Evolutionary conservation across 2,888 invertebrate genomes (phyloP), one percentile per base, ranked within the genome.

Genomic region (Euphydryas editha): DNA sequence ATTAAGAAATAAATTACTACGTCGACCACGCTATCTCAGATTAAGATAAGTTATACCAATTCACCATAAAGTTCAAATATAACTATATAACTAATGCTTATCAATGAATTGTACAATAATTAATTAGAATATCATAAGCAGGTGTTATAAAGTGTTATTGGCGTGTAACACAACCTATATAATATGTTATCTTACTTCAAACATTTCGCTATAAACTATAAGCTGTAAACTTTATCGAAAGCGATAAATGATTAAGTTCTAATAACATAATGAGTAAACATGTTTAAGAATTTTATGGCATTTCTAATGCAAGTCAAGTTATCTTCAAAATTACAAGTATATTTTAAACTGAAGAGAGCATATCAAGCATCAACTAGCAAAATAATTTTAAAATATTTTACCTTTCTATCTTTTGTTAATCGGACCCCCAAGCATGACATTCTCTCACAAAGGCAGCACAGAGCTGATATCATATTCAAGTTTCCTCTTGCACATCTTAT

Each of bases 181-280:
- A n/a, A n/a, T n/a, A n/a, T 68, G 75, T 83, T 87, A 87, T 88
- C 86, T 81, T 76, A 82, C 77, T 79, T 76, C 82, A 84, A 86
- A 87, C 84, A 85, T 73, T 75, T 71, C 58, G 56, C 67, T 84
- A 86, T 88, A 85, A 83, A 74, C 80, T 85, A 85, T 86, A 88
- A 88, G 81, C 81, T 78, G 73, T 73, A 79, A 77, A 61, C 58
- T 20, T 55, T 60, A 56, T 60, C n/a, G 46, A n/a, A n/a, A n/a
- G n/a, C n/a, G n/a, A n/a, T n/a, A n/a, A n/a, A n/a, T n/a, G n/a
- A n/a, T 59, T 18, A 46, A 10, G 17, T 10, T 46, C n/a, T n/a
- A n/a, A n/a, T n/a, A n/a, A n/a, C n/a, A n/a, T n/a, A n/a, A n/a
- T n/a, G n/a, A n/a, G n/a, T n/a, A n/a, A n/a, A n/a, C n/a, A n/a